Conservation (phyloP, 2,888 invertebrate species). For the Drosophila tripunctata region DNA sequence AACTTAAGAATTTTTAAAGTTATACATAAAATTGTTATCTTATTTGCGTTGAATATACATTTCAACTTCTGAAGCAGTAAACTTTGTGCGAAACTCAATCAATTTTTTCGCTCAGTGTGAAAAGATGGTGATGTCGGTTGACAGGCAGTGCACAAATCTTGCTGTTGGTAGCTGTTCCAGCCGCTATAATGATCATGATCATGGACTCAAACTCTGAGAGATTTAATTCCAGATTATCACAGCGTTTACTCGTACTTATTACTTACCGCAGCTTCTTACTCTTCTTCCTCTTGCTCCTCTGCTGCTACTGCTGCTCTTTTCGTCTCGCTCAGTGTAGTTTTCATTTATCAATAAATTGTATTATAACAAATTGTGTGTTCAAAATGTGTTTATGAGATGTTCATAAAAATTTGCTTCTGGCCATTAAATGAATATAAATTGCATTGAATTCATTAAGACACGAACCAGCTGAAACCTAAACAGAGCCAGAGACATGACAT, state of each 20-base stretch:
- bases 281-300: not conserved
- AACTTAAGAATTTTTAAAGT: no score
- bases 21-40: no score
- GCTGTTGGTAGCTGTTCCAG: slow-evolving; percentile 33
- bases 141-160: slow-evolving; percentile 47
- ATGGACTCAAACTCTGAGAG: slow-evolving; percentile 12
- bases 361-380: slow-evolving; percentile 65
- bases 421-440: slow-evolving; percentile 69
- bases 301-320: not conserved
- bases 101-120: not conserved
- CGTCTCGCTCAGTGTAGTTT: not conserved
- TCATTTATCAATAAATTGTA: not conserved
- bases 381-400: slow-evolving; percentile 61
- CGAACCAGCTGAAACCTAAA: slow-evolving; percentile 1
- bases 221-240: slow-evolving; percentile 44
- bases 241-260: slow-evolving; percentile 42
- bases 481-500: not conserved
- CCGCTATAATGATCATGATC: slow-evolving; percentile 29
- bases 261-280: not conserved
- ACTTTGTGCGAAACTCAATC: no score
- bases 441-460: slow-evolving; percentile 56
- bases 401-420: slow-evolving; percentile 65
- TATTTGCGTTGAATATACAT: no score
- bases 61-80: no score
- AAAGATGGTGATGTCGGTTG: slow-evolving; percentile 46